A percentile compares a stretch with the other conserved stretches of the same genome.
phyloP scores from a whole-genome alignment of 2,797 vertebrate genomes.

The Protonibea diacanthus region DNA sequence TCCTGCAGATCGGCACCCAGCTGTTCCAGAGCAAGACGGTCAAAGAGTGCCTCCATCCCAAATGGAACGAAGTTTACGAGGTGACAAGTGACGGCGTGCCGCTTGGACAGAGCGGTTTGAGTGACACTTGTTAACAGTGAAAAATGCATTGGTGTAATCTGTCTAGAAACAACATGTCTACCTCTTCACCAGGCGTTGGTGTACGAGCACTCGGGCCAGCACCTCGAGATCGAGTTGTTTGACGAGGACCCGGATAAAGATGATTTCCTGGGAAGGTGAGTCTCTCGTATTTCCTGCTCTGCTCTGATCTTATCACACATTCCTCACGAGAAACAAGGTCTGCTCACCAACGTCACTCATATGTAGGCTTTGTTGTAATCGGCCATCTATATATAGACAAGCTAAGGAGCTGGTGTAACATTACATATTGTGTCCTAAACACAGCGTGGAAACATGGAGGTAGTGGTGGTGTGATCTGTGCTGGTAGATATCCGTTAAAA shows the following conservation, averaged over 20 bases:
- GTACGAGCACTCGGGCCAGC: conserved; percentile 94
- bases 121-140: not conserved
- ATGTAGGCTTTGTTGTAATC: not conserved
- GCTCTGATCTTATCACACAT: conserved; percentile 23
- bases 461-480: not conserved
- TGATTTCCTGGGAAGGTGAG: conserved; percentile 97
- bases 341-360: not conserved
- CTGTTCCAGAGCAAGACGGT: conserved; percentile 96
- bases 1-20: conserved; percentile 94
- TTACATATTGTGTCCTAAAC: not conserved
- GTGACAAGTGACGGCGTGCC: conserved; percentile 72
- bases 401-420: not conserved
- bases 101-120: not conserved
- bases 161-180: conserved; percentile 15
- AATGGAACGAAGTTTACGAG: conserved; percentile 98
- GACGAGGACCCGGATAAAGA: conserved; percentile 99
- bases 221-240: conserved; percentile 97
- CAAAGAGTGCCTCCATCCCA: conserved; percentile 95
- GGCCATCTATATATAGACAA: not conserved
- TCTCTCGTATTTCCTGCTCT: conserved; percentile 23
- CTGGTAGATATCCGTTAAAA: conserved; percentile 10
- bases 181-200: conserved; percentile 88
- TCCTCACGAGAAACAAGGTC: not conserved
- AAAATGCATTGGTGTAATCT: not conserved
- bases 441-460: not conserved